A percentile compares a stretch with the other conserved stretches of the same genome.
Conservation (phyloP, 1,140 invertebrate genomes). For the Ephestia elutella region DNA sequence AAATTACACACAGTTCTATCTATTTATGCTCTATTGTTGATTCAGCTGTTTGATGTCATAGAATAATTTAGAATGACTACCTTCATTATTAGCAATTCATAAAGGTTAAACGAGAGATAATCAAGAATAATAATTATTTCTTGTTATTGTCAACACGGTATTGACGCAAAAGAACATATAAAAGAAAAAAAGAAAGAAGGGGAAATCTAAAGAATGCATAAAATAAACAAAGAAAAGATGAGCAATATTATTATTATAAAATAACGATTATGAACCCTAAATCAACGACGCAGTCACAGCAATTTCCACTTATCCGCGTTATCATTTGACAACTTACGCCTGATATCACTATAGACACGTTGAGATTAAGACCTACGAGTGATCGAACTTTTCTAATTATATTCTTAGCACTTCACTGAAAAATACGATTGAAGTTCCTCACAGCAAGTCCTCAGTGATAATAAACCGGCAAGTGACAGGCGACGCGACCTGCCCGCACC, state of each 20-base stretch:
- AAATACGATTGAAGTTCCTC: not conserved
- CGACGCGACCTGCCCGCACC: conserved; percentile 34
- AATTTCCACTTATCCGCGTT: conserved; percentile 61
- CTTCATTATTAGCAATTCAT: conserved; percentile 8
- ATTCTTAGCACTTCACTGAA: not conserved
- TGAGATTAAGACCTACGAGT: conserved; percentile 15
- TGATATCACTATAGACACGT: conserved; percentile 27
- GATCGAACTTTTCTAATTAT: conserved; percentile 4
- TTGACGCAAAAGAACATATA: not conserved
- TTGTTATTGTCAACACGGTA: not conserved
- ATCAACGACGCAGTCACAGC: conserved; percentile 44
- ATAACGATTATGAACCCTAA: conserved; percentile 21
- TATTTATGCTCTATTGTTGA: not conserved
- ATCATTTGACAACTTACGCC: conserved; percentile 51
- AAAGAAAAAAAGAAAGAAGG: not conserved
- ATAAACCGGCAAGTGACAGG: conserved; percentile 6
- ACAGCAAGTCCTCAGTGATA: conserved; percentile 1
- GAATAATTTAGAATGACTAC: not conserved
- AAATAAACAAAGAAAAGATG: not conserved
- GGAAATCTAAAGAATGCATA: not conserved
- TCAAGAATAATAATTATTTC: not conserved
- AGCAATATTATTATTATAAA: conserved; percentile 6
- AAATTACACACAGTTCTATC: no score
- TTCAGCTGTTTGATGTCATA: not conserved
- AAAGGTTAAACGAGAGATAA: not conserved